Percentiles rank a stretch among this genome's conserved stretches.
phyloP scores from a whole-genome alignment of 2,113 vertebrate species.

The Zosterops japonicus region DNA sequence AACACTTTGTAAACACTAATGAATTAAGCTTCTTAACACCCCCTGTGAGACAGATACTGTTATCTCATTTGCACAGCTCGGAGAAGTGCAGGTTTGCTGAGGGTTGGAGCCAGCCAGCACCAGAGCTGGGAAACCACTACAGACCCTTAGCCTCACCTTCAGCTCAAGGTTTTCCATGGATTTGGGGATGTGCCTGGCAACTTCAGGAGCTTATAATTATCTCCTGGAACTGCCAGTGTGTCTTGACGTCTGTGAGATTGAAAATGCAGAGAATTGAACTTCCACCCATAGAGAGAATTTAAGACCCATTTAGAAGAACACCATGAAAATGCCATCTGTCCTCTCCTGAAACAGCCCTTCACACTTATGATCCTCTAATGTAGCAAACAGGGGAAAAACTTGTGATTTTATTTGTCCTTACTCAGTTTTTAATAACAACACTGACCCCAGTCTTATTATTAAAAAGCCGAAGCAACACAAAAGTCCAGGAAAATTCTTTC shows the following conservation, averaged over 20 bases:
- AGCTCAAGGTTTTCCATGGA: background rate
- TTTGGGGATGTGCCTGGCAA: background rate
- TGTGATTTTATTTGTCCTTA: background rate
- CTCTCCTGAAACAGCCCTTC: background rate
- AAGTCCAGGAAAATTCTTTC: background rate
- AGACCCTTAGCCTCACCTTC: background rate
- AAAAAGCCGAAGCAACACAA: background rate
- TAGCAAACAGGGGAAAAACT: background rate
- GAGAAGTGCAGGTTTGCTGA: background rate
- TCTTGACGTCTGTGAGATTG: background rate
- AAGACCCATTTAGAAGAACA: background rate
- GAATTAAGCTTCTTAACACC: constrained; percentile 63
- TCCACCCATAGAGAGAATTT: background rate
- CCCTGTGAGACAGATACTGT: constrained; percentile 32
- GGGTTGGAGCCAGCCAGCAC: background rate
- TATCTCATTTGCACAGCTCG: constrained; percentile 25
- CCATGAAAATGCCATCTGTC: background rate
- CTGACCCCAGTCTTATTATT: background rate
- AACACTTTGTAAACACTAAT: constrained; percentile 58
- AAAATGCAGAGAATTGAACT: background rate
- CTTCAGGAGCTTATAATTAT: background rate
- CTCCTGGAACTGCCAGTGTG: background rate
- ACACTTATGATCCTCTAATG: background rate
- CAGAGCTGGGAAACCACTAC: background rate
- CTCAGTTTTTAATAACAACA: background rate